Evolutionary conservation across 2,888 invertebrate species (phyloP), one percentile per base, ranked within the genome.

Genomic region (Tanypteryx hageni): DNA sequence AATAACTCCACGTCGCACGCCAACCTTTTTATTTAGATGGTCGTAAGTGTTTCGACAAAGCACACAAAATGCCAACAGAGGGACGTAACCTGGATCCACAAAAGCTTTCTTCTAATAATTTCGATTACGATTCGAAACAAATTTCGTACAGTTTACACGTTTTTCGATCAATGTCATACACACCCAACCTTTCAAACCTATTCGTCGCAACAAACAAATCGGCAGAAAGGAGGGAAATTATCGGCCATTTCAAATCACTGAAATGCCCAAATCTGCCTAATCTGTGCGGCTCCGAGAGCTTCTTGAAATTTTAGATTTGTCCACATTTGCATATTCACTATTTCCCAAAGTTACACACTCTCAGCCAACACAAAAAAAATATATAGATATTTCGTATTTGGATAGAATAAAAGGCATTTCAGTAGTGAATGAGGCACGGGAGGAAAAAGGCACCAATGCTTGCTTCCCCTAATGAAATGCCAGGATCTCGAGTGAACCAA

Each of bases 381-480:
- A 86, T 86, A 22, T 59, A 59, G 57, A 22, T 86, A 58, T 22
- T 16, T 59, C 57, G 22, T 84, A 89, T 61, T 89, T 64, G 64
- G 44, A 61, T 89, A 59, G 27, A 64, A 64, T 68, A 89, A 64
- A 89, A 89, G 89, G 89, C 89, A 89, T 89, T 89, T 89, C 89
- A 31, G n/a, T 64, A 89, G 89, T 64, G 89, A 89, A 64, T 44
- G 61, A 89, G 89, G 89, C 89, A 89, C 89, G 27, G 86, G 86
- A 64, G 64, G 89, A 31, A 64, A 89, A 89, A 89, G 89, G 89
- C 89, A 89, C 89, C 89, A 86, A 89, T 64, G 89, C 89, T 89
- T 89, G 89, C 89, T 89, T 64, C 89, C 59, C 64, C 89, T 31
- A 64, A n/a, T 5, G 89, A 89, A 89, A 89, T 89, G 64, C 89